These are phyloP conservation scores for Sinelater perroti DNA, from an alignment of 2,888 invertebrate species.

Conservation along the genomic window DNA sequence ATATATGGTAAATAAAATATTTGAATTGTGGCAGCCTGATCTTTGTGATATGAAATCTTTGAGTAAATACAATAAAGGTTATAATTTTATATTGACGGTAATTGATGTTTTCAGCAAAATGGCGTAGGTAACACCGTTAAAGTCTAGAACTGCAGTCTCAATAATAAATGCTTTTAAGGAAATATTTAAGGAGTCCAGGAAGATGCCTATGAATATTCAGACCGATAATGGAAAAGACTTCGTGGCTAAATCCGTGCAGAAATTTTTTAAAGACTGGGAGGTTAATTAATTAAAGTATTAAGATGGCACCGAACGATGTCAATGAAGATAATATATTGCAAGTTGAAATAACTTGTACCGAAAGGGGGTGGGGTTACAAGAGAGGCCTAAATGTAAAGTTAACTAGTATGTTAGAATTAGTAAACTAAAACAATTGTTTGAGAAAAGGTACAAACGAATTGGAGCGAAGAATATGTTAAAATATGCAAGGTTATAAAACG, in stretches of 20 bases:
- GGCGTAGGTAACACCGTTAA: not conserved
- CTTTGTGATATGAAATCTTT: constrained; percentile 9
- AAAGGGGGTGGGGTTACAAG: not conserved
- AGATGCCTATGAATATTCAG: not conserved
- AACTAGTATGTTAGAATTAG: constrained; percentile 3
- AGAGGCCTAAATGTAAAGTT: constrained; percentile 1
- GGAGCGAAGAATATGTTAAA: constrained; percentile 15
- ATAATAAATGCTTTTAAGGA: constrained; percentile 5
- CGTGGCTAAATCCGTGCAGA: not conserved
- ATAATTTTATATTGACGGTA: constrained; percentile 5
- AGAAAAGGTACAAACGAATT: constrained; percentile 3
- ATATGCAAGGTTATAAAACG: constrained; percentile 6
- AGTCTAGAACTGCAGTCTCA: not conserved
- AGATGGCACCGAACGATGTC: not conserved
- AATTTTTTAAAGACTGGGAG: not conserved
- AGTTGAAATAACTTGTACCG: constrained; percentile 13
- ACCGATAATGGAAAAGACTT: constrained; percentile 6
- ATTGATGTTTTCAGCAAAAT: constrained; percentile 5
- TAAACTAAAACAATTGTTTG: not conserved
- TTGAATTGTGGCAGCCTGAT: constrained; percentile 13
- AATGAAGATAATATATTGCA: not conserved
- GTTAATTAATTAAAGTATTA: constrained; percentile 9
- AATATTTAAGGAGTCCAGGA: not conserved
- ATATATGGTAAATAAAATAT: not conserved
- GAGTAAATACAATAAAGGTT: not conserved